Base-by-base conservation (phyloP, 2,113 vertebrate genomes). In the Lophochroa leadbeateri region DNA sequence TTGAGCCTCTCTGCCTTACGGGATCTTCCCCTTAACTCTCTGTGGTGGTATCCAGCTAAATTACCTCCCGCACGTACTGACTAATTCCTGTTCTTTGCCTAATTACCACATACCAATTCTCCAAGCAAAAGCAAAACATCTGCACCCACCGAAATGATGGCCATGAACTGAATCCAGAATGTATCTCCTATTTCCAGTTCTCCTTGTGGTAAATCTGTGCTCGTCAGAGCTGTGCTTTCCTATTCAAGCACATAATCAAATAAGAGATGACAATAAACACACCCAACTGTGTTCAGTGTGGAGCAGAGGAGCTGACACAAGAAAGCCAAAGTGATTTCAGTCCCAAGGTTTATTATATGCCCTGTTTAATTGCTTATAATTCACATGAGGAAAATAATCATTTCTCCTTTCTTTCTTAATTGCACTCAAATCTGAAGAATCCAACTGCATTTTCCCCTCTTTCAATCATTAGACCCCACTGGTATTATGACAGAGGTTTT, bases 371-470 rank as follows among this genome's bases (percentile, higher is more conserved):
- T 91, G 81, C 70, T 94, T 46, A 16, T 63, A 91, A 94, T 92
- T 89, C 80, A 74, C 46, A 28, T 1, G 11, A 67, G 52, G 65
- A 92, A 97, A 92, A 74, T 87, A 91, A n/a, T 94, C 4, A 91
- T 97, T 96, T 91, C 23, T 94, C 77, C 50, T 94, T 96, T 96
- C 49, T 95, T 76, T 74, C 63, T 82, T 80, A 82, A 90, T 89
- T 94, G 77, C 53, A 80, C 67, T 94, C 53, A 63, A 94, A 46
- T 69, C 20, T 84, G 72, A 89, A 76, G 70, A 85, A 87, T 70
- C 39, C 44, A 79, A 76, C 18, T 28, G 47, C 60, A 71, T 96
- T 96, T 94, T 21, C 4, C 43, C 41, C 47, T 31, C 13, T 92
- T 94, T 93, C 91, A 90, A 13, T 91, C 77, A 77, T 49, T 8